These are phyloP conservation scores for Nudaria mundana DNA, from an alignment of 2,888 invertebrate species.

Conservation along the genomic window DNA sequence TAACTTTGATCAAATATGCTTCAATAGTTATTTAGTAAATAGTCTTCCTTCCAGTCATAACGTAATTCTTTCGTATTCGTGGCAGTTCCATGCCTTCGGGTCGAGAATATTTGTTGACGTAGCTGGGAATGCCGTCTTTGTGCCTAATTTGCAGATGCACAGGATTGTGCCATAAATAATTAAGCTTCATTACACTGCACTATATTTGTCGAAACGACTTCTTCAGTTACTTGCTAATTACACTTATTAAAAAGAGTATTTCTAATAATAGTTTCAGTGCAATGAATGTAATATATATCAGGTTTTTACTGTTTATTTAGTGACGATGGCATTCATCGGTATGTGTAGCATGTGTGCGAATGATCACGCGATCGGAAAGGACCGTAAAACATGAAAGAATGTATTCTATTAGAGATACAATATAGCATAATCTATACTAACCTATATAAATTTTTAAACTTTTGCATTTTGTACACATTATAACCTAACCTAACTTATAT, in stretches of 20 bases:
- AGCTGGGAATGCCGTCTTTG: slow-evolving; percentile 33
- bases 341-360: too few relatives aligned
- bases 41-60: slow-evolving; percentile 20
- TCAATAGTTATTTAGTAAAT: not conserved
- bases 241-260: not conserved
- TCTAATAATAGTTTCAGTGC: too few relatives aligned
- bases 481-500: too few relatives aligned
- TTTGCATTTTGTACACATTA: too few relatives aligned
- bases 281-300: too few relatives aligned
- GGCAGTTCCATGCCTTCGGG: slow-evolving; percentile 23
- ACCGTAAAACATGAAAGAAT: too few relatives aligned
- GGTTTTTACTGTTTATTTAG: too few relatives aligned
- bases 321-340: too few relatives aligned
- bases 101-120: slow-evolving; percentile 40
- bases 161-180: slow-evolving; percentile 35
- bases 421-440: too few relatives aligned
- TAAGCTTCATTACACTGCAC: slow-evolving; percentile 21
- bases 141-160: slow-evolving; percentile 42
- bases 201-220: not conserved
- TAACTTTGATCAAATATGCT: not conserved
- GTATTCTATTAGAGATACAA: too few relatives aligned
- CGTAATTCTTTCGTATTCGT: slow-evolving; percentile 10
- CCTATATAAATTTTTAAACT: too few relatives aligned
- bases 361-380: too few relatives aligned
- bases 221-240: slow-evolving; percentile 1